These are phyloP conservation scores for Oreochromis spilurus DNA, from an alignment of 2,113 vertebrate species.

Conservation along the genomic window DNA sequence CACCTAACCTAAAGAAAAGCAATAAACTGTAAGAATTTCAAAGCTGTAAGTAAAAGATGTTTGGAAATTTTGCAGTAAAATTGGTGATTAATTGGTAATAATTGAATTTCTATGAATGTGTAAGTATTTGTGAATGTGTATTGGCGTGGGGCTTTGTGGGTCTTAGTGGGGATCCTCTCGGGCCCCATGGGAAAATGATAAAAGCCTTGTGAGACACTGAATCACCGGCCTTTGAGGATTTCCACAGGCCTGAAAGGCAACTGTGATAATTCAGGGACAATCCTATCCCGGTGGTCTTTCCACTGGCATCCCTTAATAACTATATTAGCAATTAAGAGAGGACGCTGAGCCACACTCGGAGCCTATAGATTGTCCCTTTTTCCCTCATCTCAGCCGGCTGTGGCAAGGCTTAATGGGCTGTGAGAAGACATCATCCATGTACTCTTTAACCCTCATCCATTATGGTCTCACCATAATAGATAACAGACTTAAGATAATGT, in stretches of 20 bases:
- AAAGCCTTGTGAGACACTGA: conserved; percentile 60
- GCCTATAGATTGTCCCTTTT: neutral
- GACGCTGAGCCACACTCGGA: neutral
- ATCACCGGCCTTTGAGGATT: conserved; percentile 57
- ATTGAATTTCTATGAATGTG: neutral
- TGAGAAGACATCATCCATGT: conserved; percentile 40
- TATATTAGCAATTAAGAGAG: conserved; percentile 63
- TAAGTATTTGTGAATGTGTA: neutral
- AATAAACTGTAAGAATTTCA: neutral
- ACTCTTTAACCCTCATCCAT: conserved; percentile 29
- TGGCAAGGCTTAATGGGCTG: conserved; percentile 37
- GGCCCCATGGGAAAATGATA: conserved; percentile 52
- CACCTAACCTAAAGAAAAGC: neutral
- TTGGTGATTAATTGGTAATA: neutral
- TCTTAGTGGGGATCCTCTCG: conserved; percentile 43
- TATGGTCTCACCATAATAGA: conserved; percentile 45
- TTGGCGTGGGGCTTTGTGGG: neutral
- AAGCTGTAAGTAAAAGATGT: neutral
- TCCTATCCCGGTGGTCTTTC: conserved; percentile 48
- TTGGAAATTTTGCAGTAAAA: neutral
- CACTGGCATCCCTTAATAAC: conserved; percentile 53
- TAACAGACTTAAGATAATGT: conserved; percentile 47
- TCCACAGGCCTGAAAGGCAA: conserved; percentile 64
- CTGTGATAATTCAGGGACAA: conserved; percentile 52
- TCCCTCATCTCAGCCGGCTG: neutral